Evolutionary conservation across 2,797 vertebrate species (phyloP), one percentile per base, ranked within the genome.

Genomic region (Florisuga fusca): DNA sequence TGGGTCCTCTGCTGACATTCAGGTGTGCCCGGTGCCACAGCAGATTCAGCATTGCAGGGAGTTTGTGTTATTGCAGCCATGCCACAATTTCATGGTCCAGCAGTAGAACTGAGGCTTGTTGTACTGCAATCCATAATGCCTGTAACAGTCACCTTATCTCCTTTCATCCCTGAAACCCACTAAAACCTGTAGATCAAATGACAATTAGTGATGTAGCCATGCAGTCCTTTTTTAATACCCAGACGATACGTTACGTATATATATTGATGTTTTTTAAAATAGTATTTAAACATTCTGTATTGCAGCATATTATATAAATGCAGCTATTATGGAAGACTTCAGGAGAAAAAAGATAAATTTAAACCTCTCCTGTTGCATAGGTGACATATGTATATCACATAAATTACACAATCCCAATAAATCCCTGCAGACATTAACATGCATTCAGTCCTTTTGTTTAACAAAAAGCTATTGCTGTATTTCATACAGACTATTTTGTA

Each of bases 31-130:
- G 8, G 22, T 4, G 34, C 5, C 19, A 20, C 9, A 22, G 7
- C 13, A 63, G 8, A 38, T 16, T 38, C 20, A 43, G 8, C 64
- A 25, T 23, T 66, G 8, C 6, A 63, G 31, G 9, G 7, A n/a
- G 22, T 15, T 79, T 73, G 14, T 64, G 16, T 46, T 22, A 15
- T 0, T 0, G 36, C 34, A n/a, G 7, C 7, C 2, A 3, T 31
- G 51, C 0, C 38, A 33, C 5, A 62, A 0, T 54, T 61, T 61
- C n/a, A 21, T 9, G 14, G 25, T 8, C 11, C 82, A 61, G n/a
- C 1, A 5, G 13, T 10, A 66, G 17, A 79, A 59, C 17, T 9
- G 22, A 6, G 23, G 10, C 13, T n/a, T 10, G 2, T 62, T 38
- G 18, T 31, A 27, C n/a, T 43, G 33, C 4, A 25, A n/a, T 26